Evolutionary conservation across 1,140 invertebrate species (phyloP).

Genomic region (Drosophila novamexicana): DNA sequence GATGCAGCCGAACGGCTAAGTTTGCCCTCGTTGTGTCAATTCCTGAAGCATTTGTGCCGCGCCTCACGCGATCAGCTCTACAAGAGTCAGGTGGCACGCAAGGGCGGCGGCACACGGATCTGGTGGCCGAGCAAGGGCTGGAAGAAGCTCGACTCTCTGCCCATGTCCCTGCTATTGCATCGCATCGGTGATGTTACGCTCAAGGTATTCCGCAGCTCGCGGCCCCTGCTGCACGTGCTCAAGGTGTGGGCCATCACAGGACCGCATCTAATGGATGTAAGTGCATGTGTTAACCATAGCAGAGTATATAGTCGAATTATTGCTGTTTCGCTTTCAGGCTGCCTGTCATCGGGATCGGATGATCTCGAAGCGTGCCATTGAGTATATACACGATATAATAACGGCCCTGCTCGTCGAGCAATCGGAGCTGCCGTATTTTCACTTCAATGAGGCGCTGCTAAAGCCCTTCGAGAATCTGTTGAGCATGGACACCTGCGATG

Average conservation of each 20-base stretch:
- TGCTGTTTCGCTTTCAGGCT: constrained; percentile 86
- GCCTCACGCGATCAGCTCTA: constrained; percentile 92
- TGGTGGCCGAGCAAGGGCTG: constrained; percentile 84
- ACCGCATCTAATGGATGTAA: constrained; percentile 95
- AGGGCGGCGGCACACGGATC: constrained; percentile 84
- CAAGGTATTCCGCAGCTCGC: constrained; percentile 92
- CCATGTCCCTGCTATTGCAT: constrained; percentile 88
- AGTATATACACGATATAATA: constrained; percentile 96
- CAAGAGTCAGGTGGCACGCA: constrained; percentile 84
- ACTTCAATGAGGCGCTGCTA: constrained; percentile 97
- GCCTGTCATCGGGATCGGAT: constrained; percentile 95
- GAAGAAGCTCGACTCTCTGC: constrained; percentile 84
- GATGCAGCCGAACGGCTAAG: constrained; percentile 95
- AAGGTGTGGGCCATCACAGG: constrained; percentile 95
- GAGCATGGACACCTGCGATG: constrained; percentile 95
- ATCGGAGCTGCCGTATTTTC: constrained; percentile 95
- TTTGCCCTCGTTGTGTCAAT: constrained; percentile 91
- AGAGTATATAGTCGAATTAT: not conserved
- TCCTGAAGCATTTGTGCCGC: constrained; percentile 91
- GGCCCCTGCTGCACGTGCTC: constrained; percentile 95
- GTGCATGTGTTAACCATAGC: constrained; percentile 10
- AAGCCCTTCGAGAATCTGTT: constrained; percentile 98
- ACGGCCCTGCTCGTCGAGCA: constrained; percentile 94
- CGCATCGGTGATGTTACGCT: constrained; percentile 94
- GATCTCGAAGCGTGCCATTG: constrained; percentile 96